Conservation (phyloP, 2,113 vertebrate species). For the Syngnathus floridae region DNA sequence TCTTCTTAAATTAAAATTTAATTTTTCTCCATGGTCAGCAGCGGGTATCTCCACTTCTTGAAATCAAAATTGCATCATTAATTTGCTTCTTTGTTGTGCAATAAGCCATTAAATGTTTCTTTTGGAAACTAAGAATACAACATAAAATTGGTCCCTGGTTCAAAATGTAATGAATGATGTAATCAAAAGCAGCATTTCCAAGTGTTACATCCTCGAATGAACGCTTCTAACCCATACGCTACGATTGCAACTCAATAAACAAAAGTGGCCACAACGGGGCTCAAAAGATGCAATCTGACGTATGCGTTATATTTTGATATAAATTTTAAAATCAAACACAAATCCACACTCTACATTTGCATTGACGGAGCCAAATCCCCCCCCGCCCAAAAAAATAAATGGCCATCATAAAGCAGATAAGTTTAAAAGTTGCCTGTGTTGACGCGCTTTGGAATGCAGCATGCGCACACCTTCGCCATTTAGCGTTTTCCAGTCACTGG, state of each 20-base stretch:
- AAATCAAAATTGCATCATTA: slow-evolving; percentile 2
- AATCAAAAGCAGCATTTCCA: neutral
- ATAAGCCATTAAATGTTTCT: neutral
- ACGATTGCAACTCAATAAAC: neutral
- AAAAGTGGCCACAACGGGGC: too few relatives aligned
- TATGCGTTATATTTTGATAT: too few relatives aligned
- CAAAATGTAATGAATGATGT: neutral
- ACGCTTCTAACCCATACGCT: neutral
- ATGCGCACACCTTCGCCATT: slow-evolving; percentile 13
- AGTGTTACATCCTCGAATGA: neutral
- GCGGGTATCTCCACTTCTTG: neutral
- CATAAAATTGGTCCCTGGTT: neutral
- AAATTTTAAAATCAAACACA: too few relatives aligned
- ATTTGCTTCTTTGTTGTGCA: slow-evolving; percentile 2
- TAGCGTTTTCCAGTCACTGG: slow-evolving; percentile 34
- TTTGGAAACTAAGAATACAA: neutral
- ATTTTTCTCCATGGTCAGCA: neutral
- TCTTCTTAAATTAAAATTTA: neutral
- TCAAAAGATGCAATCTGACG: too few relatives aligned
- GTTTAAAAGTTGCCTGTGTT: slow-evolving; percentile 18
- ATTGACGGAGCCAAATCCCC: too few relatives aligned
- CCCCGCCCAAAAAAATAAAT: too few relatives aligned
- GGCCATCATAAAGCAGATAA: neutral
- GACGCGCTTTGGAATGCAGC: slow-evolving; percentile 22
- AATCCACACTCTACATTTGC: too few relatives aligned